These are phyloP conservation scores for Grapholita molesta DNA, from an alignment of 1,140 invertebrate genomes.

Conservation along the genomic window DNA sequence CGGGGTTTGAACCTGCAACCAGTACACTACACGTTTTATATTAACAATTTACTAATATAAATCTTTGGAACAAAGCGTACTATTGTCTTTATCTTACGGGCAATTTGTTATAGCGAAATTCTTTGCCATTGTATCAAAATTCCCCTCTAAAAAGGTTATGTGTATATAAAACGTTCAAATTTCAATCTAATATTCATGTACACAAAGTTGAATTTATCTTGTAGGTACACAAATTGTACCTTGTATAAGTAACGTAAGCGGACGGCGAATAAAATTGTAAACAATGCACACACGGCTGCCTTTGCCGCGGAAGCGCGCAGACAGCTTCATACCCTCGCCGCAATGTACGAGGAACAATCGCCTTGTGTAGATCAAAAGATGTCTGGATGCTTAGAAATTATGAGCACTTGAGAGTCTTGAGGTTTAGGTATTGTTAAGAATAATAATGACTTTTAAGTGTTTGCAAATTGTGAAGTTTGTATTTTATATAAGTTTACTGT, in stretches of 20 bases:
- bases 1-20: no score
- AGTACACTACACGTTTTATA: no score
- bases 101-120: constrained; percentile 9
- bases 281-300: constrained; percentile 33
- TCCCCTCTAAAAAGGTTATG: neutral
- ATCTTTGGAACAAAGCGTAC: constrained; percentile 23
- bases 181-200: neutral
- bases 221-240: neutral
- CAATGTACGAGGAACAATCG: constrained; percentile 17
- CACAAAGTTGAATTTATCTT: neutral
- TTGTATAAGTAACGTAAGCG: constrained; percentile 18
- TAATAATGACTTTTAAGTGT: neutral
- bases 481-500: no score
- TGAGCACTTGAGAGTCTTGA: neutral
- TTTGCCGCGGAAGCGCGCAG: neutral
- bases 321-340: constrained; percentile 13
- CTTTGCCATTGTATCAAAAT: constrained; percentile 30
- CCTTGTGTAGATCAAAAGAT: constrained; percentile 33
- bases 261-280: constrained; percentile 35
- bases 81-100: neutral
- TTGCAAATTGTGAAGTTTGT: no score
- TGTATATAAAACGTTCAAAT: neutral
- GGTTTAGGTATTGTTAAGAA: neutral
- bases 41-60: constrained; percentile 2
- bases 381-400: constrained; percentile 6